These are phyloP conservation scores for Myripristis jacobus DNA, from an alignment of 2,797 vertebrate genomes.

Conservation along the genomic window DNA sequence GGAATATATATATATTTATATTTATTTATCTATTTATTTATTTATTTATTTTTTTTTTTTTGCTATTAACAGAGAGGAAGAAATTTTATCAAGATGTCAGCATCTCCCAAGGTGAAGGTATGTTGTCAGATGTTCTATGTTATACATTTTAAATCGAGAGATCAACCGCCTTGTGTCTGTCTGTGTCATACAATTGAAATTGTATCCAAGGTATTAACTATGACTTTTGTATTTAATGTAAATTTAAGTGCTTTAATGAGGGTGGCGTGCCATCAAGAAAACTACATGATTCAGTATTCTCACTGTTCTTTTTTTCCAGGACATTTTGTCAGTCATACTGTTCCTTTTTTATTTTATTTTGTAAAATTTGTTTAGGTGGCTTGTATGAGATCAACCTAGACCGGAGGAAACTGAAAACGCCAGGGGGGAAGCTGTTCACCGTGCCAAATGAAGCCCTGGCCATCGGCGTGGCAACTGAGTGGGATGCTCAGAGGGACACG, in stretches of 20 bases:
- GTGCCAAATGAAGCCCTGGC: slow-evolving; percentile 93
- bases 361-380: slow-evolving; percentile 78
- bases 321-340: not conserved
- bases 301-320: too few relatives aligned
- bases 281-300: too few relatives aligned
- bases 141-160: not conserved
- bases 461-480: slow-evolving; percentile 94
- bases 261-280: too few relatives aligned
- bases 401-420: slow-evolving; percentile 93
- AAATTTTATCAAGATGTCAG: slow-evolving; percentile 94
- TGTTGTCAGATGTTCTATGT: slow-evolving; percentile 52
- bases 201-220: too few relatives aligned
- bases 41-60: too few relatives aligned
- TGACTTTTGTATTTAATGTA: too few relatives aligned
- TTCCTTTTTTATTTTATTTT: not conserved
- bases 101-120: slow-evolving; percentile 95
- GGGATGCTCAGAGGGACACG: slow-evolving; percentile 94
- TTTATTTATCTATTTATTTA: too few relatives aligned
- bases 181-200: not conserved
- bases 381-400: slow-evolving; percentile 96
- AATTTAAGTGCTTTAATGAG: too few relatives aligned
- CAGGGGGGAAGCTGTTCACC: slow-evolving; percentile 92
- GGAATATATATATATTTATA: too few relatives aligned
- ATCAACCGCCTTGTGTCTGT: not conserved
- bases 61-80: slow-evolving; percentile 87